Conservation (phyloP, 2,113 vertebrate species). For the Cairina moschata region DNA sequence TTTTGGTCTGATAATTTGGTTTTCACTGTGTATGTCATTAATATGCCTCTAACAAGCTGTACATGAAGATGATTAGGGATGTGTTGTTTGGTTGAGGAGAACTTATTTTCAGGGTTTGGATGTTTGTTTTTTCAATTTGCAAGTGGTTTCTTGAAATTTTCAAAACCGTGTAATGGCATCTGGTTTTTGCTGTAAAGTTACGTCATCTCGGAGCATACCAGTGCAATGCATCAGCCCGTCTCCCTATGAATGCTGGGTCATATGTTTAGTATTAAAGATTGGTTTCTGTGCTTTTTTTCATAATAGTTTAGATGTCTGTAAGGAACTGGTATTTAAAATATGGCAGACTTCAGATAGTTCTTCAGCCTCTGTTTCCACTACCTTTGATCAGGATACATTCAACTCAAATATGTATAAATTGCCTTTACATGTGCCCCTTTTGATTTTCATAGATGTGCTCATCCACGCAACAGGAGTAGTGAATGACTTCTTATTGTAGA, state of each 20-base stretch:
- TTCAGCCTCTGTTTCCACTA: constrained; percentile 21
- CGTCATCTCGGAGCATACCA: neutral
- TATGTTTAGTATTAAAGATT: constrained; percentile 38
- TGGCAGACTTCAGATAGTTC: constrained; percentile 27
- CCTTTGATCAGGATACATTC: constrained; percentile 40
- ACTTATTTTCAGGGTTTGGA: neutral
- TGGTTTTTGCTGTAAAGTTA: constrained; percentile 10
- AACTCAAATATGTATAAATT: neutral
- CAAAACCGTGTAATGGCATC: neutral
- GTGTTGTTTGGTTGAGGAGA: neutral
- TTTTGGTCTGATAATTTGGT: neutral
- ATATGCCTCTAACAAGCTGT: neutral
- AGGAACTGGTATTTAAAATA: constrained; percentile 20
- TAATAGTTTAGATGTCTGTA: constrained; percentile 29
- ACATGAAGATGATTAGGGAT: neutral
- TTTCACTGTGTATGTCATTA: neutral
- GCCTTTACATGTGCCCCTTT: neutral
- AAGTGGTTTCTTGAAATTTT: neutral
- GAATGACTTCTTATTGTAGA: neutral
- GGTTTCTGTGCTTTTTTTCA: constrained; percentile 48
- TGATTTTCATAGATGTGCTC: neutral
- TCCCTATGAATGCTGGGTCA: neutral
- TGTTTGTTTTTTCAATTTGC: neutral
- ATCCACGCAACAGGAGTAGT: neutral
- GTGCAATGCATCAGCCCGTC: neutral